These are phyloP conservation scores for Nymphalis io DNA, from an alignment of 1,140 invertebrate genomes.

Conservation along the genomic window DNA sequence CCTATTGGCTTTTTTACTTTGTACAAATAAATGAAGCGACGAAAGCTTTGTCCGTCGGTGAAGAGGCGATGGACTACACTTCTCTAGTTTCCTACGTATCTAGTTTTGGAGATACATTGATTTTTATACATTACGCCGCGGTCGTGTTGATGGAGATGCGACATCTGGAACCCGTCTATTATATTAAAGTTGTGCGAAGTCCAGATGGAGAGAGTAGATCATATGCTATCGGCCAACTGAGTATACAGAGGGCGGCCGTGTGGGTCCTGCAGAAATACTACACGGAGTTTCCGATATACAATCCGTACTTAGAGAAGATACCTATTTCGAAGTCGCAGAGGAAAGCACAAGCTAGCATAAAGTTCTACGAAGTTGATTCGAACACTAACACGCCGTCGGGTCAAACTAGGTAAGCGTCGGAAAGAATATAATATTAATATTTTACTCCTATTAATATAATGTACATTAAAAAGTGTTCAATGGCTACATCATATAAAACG, in stretches of 20 bases:
- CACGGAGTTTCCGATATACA: constrained; percentile 97
- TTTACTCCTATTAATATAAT: too few species aligned
- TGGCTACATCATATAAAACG: too few species aligned
- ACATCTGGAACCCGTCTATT: constrained; percentile 93
- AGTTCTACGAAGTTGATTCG: constrained; percentile 97
- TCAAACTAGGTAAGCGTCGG: constrained; percentile 78
- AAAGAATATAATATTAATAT: neutral
- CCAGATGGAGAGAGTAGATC: constrained; percentile 94
- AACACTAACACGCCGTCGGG: constrained; percentile 87
- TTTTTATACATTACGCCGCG: constrained; percentile 97
- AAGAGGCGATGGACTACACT: constrained; percentile 90
- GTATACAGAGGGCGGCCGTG: constrained; percentile 96
- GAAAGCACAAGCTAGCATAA: constrained; percentile 91
- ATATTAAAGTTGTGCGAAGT: constrained; percentile 94
- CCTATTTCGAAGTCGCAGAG: constrained; percentile 91
- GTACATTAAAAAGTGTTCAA: too few species aligned
- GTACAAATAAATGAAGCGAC: constrained; percentile 92
- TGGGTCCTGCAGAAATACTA: constrained; percentile 98
- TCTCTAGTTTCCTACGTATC: constrained; percentile 94
- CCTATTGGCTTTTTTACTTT: constrained; percentile 98
- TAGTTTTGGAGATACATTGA: constrained; percentile 93
- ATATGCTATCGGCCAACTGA: constrained; percentile 94
- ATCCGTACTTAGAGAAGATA: constrained; percentile 96
- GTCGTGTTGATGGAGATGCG: constrained; percentile 95
- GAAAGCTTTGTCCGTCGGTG: constrained; percentile 87